Evolutionary conservation across 2,113 vertebrate species (phyloP), one percentile per base, ranked within the genome.

Genomic region (Danionella cerebrum): DNA sequence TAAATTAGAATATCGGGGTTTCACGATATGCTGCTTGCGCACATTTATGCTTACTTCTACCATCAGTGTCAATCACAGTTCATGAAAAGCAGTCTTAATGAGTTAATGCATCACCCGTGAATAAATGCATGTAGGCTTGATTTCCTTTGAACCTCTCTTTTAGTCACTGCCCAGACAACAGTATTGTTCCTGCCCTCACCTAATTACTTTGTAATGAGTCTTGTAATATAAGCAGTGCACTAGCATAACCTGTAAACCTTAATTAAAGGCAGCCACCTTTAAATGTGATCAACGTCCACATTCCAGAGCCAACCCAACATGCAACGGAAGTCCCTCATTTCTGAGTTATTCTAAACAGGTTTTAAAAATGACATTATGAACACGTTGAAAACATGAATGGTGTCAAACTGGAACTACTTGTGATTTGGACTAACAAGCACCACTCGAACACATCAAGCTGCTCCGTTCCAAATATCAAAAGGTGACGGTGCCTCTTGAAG

Each of bases 171-270:
- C 80, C 82, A 78, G 75, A 81, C 78, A 85, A 83, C 82, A 86
- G 84, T 80, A 83, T 80, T 83, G 86, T 75, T 68, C 64, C 76
- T 82, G 79, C 81, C 81, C 69, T 24, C 41, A 51, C 66, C 74
- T 86, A 86, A 84, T 85, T 77, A 76, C 73, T 84, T 80, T 80
- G 77, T 87, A 86, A 89, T 83, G 80, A 84, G 80, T 50, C 50
- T 71, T 73, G 81, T 86, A 83, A 84, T 83, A 83, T 80, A 83
- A 79, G 79, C 80, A 75, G 75, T 78, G 79, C 76, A 73, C 81
- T 80, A 74, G 78, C 75, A 68, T 80, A 84, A 87, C 80, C 84
- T 82, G 84, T 85, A 85, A 86, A 87, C 77, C 76, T 82, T 86
- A 85, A 87, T 85, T 85, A 87, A n/a, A 84, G 78, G 76, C 77